phyloP scores from a whole-genome alignment of 2,113 vertebrate species.

The Petromus typicus region DNA sequence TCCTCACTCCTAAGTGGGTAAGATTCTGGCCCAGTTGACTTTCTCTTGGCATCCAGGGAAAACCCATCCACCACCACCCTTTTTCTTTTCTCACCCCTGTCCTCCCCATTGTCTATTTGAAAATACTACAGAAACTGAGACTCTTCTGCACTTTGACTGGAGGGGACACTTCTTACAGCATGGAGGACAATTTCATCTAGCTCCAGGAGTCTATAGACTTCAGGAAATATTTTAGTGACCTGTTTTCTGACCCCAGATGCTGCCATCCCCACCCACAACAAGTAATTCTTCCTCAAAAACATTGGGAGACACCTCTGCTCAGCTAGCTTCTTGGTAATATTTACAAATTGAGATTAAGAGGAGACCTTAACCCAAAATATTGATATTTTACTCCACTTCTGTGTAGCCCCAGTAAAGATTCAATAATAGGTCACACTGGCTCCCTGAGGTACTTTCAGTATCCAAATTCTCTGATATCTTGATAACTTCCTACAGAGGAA shows the following conservation, averaged over 20 bases:
- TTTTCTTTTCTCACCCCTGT: neutral
- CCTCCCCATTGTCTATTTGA: neutral
- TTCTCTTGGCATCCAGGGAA: too few species aligned
- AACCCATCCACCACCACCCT: neutral
- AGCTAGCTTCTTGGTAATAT: neutral
- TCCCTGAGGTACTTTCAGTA: neutral
- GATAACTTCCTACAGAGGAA: neutral
- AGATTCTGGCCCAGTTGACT: neutral
- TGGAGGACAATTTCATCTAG: neutral
- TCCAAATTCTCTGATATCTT: neutral
- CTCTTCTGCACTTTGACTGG: neutral
- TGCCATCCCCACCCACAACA: neutral
- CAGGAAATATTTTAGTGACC: neutral
- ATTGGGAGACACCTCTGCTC: neutral
- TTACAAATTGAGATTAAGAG: neutral
- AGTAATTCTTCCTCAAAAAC: neutral
- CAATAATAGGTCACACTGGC: neutral
- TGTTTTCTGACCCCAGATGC: neutral
- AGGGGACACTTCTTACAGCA: neutral
- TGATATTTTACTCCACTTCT: neutral
- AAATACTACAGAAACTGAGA: neutral
- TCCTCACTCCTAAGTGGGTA: neutral
- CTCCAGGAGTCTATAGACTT: neutral
- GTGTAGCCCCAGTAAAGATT: neutral
- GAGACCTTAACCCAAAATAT: neutral